Conservation (phyloP, 1,140 invertebrate species). For the Drosophila neocordata region DNA sequence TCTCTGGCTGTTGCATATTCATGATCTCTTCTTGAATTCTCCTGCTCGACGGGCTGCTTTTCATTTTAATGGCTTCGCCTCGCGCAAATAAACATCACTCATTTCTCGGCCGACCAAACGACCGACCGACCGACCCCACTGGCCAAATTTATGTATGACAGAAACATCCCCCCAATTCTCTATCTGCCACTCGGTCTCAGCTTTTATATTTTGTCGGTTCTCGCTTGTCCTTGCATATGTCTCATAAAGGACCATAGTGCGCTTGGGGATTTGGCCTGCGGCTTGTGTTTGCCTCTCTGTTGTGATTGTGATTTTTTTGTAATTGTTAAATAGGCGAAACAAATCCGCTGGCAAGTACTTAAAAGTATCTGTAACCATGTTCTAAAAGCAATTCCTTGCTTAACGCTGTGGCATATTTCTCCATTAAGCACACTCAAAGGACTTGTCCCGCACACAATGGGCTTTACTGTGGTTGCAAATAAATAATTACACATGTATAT, state of each 20-base stretch:
- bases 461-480: conserved; percentile 34
- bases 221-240: conserved; percentile 52
- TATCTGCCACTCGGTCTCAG: conserved; percentile 11
- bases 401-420: conserved; percentile 49
- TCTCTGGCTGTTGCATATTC: conserved; percentile 71
- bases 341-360: conserved; percentile 53
- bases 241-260: conserved; percentile 25
- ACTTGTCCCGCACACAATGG: conserved; percentile 12
- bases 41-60: conserved; percentile 30
- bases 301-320: conserved; percentile 14
- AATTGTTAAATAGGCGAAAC: conserved; percentile 56
- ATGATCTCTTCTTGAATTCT: conserved; percentile 52
- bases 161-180: background rate
- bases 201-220: conserved; percentile 31
- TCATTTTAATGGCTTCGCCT: conserved; percentile 56
- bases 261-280: conserved; percentile 10
- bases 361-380: conserved; percentile 7
- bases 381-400: conserved; percentile 57
- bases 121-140: background rate
- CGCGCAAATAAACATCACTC: conserved; percentile 69
- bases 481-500: conserved; percentile 16
- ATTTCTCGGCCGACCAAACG: conserved; percentile 53
- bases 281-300: background rate
- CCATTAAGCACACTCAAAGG: conserved; percentile 47
- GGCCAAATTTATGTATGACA: conserved; percentile 49